Percentiles rank a stretch among this genome's conserved stretches.
These are phyloP conservation scores for Origma solitaria DNA, from an alignment of 2,113 vertebrate species.

Conservation along the genomic window DNA sequence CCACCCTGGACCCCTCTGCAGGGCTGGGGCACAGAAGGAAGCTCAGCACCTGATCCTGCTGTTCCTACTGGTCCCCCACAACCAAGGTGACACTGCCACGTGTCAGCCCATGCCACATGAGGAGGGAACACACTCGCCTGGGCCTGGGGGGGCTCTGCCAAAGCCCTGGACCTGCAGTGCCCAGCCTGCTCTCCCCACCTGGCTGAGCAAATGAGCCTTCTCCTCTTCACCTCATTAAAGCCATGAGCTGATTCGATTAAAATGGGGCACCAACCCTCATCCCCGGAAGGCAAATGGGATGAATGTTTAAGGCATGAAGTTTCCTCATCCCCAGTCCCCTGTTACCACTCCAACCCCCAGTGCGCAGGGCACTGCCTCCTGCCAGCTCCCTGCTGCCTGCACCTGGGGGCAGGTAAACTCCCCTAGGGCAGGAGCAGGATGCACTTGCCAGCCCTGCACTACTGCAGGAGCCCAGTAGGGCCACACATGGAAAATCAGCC, in stretches of 20 bases:
- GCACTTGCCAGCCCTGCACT: not conserved
- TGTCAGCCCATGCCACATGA: not conserved
- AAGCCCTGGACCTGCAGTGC: not conserved
- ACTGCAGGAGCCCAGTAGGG: not conserved
- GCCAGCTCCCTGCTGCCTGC: not conserved
- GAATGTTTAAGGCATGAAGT: not conserved
- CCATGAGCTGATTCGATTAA: not conserved
- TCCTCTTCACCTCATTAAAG: not conserved
- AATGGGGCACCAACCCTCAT: fast-evolving
- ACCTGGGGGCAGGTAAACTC: not conserved
- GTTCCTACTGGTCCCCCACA: fast-evolving
- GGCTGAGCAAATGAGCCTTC: not conserved
- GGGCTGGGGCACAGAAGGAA: no score
- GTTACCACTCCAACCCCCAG: not conserved
- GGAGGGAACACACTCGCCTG: fast-evolving
- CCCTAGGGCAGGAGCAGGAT: not conserved
- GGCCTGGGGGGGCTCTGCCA: fast-evolving
- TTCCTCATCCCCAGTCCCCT: fast-evolving
- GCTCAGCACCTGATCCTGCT: fast-evolving
- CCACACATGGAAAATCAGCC: not conserved
- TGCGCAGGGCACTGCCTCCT: not conserved
- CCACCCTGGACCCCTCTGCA: not conserved
- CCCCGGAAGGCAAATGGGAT: not conserved
- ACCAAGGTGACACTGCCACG: fast-evolving
- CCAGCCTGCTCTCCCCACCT: not conserved